phyloP scores from a whole-genome alignment of 2,113 vertebrate genomes.

The Pogona vitticeps region DNA sequence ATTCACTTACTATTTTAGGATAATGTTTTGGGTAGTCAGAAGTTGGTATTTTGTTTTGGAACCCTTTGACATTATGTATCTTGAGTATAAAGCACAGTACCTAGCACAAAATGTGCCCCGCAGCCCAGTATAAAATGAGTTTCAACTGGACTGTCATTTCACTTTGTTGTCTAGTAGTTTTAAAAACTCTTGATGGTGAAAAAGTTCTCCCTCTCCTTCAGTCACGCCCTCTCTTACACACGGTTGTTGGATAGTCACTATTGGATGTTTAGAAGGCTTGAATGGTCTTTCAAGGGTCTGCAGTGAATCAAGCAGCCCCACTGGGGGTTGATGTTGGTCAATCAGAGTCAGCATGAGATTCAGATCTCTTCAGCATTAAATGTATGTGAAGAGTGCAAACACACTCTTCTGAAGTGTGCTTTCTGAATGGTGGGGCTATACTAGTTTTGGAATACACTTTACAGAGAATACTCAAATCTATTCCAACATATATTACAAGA shows the following conservation, averaged over 20 bases:
- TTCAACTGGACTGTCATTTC: slow-evolving; percentile 25
- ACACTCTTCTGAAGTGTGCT: background rate
- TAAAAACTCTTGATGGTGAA: background rate
- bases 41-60: slow-evolving; percentile 40
- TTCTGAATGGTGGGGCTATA: background rate
- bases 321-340: background rate
- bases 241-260: background rate
- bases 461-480: background rate
- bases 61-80: slow-evolving; percentile 47
- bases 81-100: slow-evolving; percentile 1
- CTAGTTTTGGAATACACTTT: background rate
- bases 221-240: background rate
- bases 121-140: too few species aligned
- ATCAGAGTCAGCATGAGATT: background rate
- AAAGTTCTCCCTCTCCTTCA: background rate
- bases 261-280: background rate
- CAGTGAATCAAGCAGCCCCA: background rate
- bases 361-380: background rate
- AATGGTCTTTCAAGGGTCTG: background rate
- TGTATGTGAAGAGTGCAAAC: background rate
- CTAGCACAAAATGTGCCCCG: slow-evolving; percentile 22
- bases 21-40: slow-evolving; percentile 17
- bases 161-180: slow-evolving; percentile 20
- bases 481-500: slow-evolving; percentile 19
- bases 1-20: slow-evolving; percentile 42